These are phyloP conservation scores for Meda fulgida DNA, from an alignment of 2,797 vertebrate genomes.

Conservation along the genomic window DNA sequence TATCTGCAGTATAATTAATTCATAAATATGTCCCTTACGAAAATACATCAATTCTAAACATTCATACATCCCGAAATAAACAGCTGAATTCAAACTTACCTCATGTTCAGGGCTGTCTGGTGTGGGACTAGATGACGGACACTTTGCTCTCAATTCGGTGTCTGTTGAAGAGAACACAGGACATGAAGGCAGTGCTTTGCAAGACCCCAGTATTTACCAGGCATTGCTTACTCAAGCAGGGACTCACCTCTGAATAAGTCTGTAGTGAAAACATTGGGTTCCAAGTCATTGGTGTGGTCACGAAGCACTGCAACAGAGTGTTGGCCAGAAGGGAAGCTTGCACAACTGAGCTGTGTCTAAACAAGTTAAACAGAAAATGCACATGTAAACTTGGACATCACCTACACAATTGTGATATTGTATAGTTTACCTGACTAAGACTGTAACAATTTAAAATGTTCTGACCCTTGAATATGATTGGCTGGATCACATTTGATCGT, in stretches of 20 bases:
- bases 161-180: constrained; percentile 20
- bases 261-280: not conserved
- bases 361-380: constrained; percentile 23
- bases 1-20: constrained; percentile 10
- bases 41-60: not conserved
- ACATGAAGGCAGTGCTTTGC: constrained; percentile 1
- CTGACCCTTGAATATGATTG: too few relatives aligned
- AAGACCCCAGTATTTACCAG: not conserved
- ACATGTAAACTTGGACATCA: constrained; percentile 5
- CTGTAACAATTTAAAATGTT: too few relatives aligned
- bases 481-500: too few relatives aligned
- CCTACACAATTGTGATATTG: not conserved
- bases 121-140: not conserved
- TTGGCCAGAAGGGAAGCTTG: too few relatives aligned
- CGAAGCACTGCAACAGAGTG: constrained; percentile 17
- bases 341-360: not conserved
- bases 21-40: not conserved
- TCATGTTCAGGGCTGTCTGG: not conserved
- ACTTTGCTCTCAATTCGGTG: not conserved
- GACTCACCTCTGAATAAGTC: not conserved
- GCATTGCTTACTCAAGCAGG: not conserved
- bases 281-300: constrained; percentile 6
- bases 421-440: not conserved
- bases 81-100: constrained; percentile 10
- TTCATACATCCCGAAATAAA: not conserved